Evolutionary conservation across 2,797 vertebrate species (phyloP).

Genomic region (Cottoperca gobio): DNA sequence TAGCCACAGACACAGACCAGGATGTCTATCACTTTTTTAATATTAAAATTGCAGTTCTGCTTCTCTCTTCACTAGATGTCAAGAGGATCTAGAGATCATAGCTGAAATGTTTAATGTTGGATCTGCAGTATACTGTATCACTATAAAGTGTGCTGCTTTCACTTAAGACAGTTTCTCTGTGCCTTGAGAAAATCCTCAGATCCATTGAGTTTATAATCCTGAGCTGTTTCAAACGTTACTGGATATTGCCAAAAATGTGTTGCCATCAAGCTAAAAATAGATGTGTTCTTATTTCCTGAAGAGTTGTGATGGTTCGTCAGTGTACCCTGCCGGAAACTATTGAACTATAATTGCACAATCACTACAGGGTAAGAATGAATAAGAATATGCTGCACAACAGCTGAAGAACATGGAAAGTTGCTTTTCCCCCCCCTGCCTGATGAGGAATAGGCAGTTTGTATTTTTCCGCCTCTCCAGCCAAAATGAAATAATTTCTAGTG

Average conservation of each 20-base stretch:
- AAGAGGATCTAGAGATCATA: neutral
- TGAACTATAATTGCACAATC: slow-evolving; percentile 53
- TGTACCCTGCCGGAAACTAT: slow-evolving; percentile 22
- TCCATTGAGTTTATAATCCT: slow-evolving; percentile 34
- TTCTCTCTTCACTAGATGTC: neutral
- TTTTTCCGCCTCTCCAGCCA: slow-evolving; percentile 17
- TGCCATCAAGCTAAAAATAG: slow-evolving; percentile 49
- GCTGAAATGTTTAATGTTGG: neutral
- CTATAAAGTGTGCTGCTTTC: slow-evolving; percentile 17
- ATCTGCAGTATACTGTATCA: neutral
- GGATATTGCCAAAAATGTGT: slow-evolving; percentile 32
- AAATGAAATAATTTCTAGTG: slow-evolving; percentile 38
- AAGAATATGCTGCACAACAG: slow-evolving; percentile 32
- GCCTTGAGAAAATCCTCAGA: slow-evolving; percentile 36
- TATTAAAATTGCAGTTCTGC: neutral
- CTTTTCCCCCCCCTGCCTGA: neutral
- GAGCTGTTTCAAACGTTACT: slow-evolving; percentile 24
- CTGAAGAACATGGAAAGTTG: slow-evolving; percentile 7
- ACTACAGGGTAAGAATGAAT: slow-evolving; percentile 26
- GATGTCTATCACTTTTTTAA: neutral
- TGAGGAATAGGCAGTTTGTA: slow-evolving; percentile 20
- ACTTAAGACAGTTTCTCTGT: slow-evolving; percentile 13
- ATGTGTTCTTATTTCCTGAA: slow-evolving; percentile 45
- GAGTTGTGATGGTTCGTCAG: slow-evolving; percentile 48
- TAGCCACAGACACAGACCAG: neutral